phyloP scores from a whole-genome alignment of 2,113 vertebrate genomes.

The Monarcha castaneiventris region DNA sequence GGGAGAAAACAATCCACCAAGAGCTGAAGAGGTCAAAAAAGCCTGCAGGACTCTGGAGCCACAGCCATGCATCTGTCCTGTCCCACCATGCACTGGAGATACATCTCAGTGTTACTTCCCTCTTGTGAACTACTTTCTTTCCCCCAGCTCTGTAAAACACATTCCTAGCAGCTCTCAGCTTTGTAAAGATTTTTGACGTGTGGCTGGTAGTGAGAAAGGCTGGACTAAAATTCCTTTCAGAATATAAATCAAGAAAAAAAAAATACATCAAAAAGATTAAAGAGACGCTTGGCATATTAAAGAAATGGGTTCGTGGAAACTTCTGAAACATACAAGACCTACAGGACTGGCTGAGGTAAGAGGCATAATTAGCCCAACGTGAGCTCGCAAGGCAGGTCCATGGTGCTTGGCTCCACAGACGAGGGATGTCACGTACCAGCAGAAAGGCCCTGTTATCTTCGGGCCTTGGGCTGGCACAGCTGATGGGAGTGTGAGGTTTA shows the following conservation, averaged over 20 bases:
- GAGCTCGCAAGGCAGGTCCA: background rate
- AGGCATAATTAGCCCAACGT: background rate
- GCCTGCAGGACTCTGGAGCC: background rate
- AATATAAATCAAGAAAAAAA: background rate
- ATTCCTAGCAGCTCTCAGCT: background rate
- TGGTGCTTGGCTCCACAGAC: background rate
- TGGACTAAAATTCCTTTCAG: background rate
- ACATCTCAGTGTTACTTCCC: background rate
- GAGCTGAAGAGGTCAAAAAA: background rate
- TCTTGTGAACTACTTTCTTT: background rate
- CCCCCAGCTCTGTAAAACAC: background rate
- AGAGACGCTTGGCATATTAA: background rate
- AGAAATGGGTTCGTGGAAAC: background rate
- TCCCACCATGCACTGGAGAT: background rate
- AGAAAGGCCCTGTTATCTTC: conserved; percentile 39
- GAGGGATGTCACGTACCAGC: conserved; percentile 29
- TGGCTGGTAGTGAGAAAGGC: background rate
- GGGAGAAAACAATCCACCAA: background rate
- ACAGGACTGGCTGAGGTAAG: conserved; percentile 21
- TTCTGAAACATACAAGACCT: background rate
- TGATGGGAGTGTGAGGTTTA: background rate
- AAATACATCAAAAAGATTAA: conserved; percentile 10
- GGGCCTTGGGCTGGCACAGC: background rate
- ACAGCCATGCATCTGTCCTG: background rate
- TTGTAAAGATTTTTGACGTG: background rate